Conservation (phyloP, 2,888 invertebrate species). For the Sesia bembeciformis region DNA sequence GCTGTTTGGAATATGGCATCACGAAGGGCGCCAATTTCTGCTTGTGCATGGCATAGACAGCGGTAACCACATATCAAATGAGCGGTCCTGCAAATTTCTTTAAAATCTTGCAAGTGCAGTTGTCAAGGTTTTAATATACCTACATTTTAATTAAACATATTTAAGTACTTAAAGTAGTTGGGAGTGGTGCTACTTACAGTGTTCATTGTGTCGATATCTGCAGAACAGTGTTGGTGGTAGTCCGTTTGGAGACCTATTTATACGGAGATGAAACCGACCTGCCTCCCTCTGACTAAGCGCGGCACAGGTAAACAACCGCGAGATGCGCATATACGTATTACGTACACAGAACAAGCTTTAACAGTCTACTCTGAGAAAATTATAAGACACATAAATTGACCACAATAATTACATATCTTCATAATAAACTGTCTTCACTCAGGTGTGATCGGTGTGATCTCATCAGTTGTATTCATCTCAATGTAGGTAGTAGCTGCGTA, state of each 20-base stretch:
- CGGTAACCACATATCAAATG: no score
- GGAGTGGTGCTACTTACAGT: constrained; percentile 36
- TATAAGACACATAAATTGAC: background rate
- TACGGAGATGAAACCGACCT: constrained; percentile 16
- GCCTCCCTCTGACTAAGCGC: constrained; percentile 26
- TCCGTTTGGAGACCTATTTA: constrained; percentile 32
- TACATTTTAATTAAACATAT: background rate
- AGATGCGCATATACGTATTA: constrained; percentile 1
- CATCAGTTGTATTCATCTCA: background rate
- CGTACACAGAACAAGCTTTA: background rate
- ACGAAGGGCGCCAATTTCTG: no score
- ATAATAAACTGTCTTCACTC: background rate
- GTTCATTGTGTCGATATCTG: constrained; percentile 44
- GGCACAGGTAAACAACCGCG: constrained; percentile 37
- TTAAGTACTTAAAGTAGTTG: background rate
- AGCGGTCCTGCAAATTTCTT: no score
- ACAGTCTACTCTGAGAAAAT: background rate
- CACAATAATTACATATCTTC: background rate
- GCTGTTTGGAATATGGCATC: no score
- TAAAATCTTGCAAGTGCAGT: no score
- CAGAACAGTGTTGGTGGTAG: constrained; percentile 23
- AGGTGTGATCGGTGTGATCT: background rate
- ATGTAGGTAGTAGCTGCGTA: no score
- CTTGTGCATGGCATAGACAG: no score
- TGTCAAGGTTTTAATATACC: no score